Conservation (phyloP, 2,113 vertebrate genomes). For the Dasyornis broadbenti region DNA sequence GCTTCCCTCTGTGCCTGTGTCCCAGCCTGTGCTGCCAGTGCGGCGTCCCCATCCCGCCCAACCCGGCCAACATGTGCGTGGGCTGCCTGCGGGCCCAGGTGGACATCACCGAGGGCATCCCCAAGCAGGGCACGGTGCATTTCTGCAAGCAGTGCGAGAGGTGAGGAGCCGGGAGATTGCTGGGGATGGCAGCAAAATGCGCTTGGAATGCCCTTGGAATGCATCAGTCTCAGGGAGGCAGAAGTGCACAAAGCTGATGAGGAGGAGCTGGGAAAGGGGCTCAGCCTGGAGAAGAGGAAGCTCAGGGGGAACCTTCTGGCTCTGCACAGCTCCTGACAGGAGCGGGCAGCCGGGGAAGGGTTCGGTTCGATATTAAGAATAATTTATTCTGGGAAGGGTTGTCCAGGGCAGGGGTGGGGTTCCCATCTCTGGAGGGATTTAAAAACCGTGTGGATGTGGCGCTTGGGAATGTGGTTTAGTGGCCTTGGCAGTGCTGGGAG, state of each 20-base stretch:
- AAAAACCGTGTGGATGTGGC: not conserved
- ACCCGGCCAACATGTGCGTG: slow-evolving; percentile 97
- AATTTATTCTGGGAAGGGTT: not conserved
- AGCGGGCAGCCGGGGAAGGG: not conserved
- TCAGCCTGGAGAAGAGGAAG: not conserved
- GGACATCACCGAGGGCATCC: slow-evolving; percentile 98
- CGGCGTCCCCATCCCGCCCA: slow-evolving; percentile 87
- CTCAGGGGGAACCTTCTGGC: not conserved
- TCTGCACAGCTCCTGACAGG: not conserved
- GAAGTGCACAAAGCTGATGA: not conserved
- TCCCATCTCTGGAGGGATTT: not conserved
- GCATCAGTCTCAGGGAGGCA: rapidly evolving
- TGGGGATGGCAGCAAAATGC: not conserved
- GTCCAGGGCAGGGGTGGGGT: not conserved
- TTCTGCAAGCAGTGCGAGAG: slow-evolving; percentile 99
- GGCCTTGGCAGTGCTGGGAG: not conserved
- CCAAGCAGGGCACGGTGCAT: slow-evolving; percentile 89
- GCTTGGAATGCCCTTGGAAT: not conserved
- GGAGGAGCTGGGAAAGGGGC: not conserved
- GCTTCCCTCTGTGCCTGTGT: not conserved
- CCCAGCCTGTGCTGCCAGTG: slow-evolving; percentile 93
- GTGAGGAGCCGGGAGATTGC: slow-evolving; percentile 32
- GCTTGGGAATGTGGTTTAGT: too few species aligned
- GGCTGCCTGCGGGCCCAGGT: slow-evolving; percentile 89
- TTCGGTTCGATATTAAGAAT: not conserved